These are phyloP conservation scores for Plusia festucae DNA, from an alignment of 2,888 invertebrate genomes.

Conservation along the genomic window DNA sequence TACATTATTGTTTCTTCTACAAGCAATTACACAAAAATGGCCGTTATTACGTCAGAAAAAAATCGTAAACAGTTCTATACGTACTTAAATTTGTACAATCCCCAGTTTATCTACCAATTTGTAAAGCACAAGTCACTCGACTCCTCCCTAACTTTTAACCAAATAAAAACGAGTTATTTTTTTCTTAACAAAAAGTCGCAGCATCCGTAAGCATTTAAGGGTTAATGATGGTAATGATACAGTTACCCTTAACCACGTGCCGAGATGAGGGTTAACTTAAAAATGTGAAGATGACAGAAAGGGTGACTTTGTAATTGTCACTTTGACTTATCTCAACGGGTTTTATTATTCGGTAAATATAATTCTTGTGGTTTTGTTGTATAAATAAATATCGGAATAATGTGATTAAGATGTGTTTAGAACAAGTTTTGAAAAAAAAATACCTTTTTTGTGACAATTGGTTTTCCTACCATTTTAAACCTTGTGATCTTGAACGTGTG, in stretches of 20 bases:
- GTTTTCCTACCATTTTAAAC: background rate
- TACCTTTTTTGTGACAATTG: background rate
- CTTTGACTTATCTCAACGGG: conserved; percentile 35
- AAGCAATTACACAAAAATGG: background rate
- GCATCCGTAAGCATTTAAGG: conserved; percentile 79
- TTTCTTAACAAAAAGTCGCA: conserved; percentile 64
- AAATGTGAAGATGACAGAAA: conserved; percentile 55
- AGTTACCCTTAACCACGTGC: conserved; percentile 81
- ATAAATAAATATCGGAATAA: no score
- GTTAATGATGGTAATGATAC: conserved; percentile 76
- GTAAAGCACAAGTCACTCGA: conserved; percentile 8
- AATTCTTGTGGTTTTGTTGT: background rate
- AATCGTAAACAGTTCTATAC: background rate
- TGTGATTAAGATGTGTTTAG: no score
- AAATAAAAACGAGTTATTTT: conserved; percentile 52
- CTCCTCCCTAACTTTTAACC: conserved; percentile 41
- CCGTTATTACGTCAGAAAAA: background rate
- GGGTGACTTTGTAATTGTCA: conserved; percentile 55
- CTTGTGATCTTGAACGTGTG: no score
- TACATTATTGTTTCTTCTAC: no score
- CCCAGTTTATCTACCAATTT: conserved; percentile 2
- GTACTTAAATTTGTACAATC: no score
- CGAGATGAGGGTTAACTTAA: conserved; percentile 77
- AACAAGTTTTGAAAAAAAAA: no score
- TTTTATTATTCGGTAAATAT: conserved; percentile 14